Evolutionary conservation across 2,797 vertebrate genomes (phyloP).

Genomic region (Chelonia mydas): DNA sequence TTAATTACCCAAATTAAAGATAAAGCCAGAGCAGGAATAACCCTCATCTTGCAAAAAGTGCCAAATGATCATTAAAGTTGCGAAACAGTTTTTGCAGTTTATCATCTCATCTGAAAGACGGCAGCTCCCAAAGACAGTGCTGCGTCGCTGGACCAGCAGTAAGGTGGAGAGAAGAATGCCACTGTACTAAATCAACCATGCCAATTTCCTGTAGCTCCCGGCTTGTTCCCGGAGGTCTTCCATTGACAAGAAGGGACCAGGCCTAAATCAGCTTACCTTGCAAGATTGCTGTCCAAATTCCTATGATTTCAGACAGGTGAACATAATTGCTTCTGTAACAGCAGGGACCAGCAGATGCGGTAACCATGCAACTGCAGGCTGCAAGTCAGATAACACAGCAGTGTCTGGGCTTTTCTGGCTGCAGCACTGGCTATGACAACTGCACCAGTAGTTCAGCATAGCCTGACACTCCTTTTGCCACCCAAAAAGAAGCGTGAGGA

Average conservation of each 20-base stretch:
- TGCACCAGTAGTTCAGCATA: constrained; percentile 38
- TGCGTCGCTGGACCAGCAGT: accelerated
- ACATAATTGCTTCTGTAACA: constrained; percentile 23
- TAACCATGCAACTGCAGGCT: neutral
- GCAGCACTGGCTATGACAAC: neutral
- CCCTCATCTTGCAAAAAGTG: neutral
- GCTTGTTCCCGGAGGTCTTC: neutral
- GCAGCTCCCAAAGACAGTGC: neutral
- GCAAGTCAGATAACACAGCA: neutral
- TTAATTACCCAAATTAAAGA: neutral
- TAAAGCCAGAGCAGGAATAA: neutral
- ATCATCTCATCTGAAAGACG: accelerated
- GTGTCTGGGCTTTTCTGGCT: neutral
- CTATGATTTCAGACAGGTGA: neutral
- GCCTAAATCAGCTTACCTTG: constrained; percentile 2
- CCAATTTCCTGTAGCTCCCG: neutral
- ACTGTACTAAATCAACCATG: neutral
- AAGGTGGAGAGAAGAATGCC: neutral
- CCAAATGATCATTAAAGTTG: neutral
- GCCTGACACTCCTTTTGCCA: neutral
- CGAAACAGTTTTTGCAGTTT: neutral
- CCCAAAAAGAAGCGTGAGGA: neutral
- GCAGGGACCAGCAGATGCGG: neutral
- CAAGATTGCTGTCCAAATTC: constrained; percentile 16
- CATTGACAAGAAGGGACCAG: neutral